These are phyloP conservation scores for Hyperoplus immaculatus DNA, from an alignment of 2,797 vertebrate genomes.

Conservation along the genomic window DNA sequence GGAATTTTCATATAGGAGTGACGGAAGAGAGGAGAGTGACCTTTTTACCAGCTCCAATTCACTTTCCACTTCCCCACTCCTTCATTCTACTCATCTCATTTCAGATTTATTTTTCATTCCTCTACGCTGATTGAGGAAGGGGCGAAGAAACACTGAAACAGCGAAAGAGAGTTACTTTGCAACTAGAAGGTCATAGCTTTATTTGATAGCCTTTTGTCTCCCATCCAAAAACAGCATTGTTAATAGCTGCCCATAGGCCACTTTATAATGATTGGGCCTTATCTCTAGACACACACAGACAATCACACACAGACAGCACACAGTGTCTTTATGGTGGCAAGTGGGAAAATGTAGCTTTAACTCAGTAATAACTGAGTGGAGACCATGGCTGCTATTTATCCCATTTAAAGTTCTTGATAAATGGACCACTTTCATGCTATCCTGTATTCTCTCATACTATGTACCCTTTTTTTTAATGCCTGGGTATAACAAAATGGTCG, in stretches of 20 bases:
- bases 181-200: conserved; percentile 74
- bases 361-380: conserved; percentile 19
- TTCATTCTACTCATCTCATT: conserved; percentile 43
- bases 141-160: conserved; percentile 39
- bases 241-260: conserved; percentile 78
- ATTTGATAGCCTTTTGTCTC: conserved; percentile 78
- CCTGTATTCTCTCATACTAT: not conserved
- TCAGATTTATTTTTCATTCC: conserved; percentile 36
- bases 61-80: conserved; percentile 27
- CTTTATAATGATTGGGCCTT: conserved; percentile 74
- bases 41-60: conserved; percentile 69
- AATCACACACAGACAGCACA: conserved; percentile 38
- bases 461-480: not conserved
- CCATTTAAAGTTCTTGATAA: conserved; percentile 32
- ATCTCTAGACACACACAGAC: conserved; percentile 67
- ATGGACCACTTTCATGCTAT: not conserved
- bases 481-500: not conserved
- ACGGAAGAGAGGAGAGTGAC: conserved; percentile 57
- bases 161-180: conserved; percentile 52
- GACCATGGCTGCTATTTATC: conserved; percentile 25
- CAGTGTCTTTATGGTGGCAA: conserved; percentile 49
- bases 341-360: conserved; percentile 43
- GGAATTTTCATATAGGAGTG: conserved; percentile 42
- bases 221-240: conserved; percentile 71
- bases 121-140: conserved; percentile 60